These are phyloP conservation scores for Alouatta palliata DNA, from an alignment of 2,113 vertebrate genomes.

Conservation along the genomic window DNA sequence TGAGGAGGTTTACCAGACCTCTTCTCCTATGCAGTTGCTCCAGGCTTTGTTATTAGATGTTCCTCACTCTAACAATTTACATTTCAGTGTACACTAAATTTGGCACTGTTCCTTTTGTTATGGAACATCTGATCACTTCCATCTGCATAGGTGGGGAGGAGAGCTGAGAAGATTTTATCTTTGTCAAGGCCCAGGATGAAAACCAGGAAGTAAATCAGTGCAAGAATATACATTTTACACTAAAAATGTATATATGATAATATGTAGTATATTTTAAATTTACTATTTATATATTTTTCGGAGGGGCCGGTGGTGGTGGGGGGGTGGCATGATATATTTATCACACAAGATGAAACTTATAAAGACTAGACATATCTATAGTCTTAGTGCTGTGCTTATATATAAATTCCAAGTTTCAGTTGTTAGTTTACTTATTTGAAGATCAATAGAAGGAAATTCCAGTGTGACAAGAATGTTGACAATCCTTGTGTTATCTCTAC, in stretches of 20 bases:
- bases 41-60: not conserved
- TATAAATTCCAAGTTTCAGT: not conserved
- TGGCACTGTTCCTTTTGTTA: not conserved
- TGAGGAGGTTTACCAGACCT: not conserved
- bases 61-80: not conserved
- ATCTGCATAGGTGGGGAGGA: not conserved
- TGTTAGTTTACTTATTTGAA: constrained; percentile 17
- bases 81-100: not conserved
- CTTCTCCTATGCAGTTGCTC: not conserved
- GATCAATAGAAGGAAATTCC: constrained; percentile 57
- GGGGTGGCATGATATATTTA: not conserved
- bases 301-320: no score
- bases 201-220: not conserved
- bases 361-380: not conserved
- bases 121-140: not conserved
- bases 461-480: constrained; percentile 28
- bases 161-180: not conserved
- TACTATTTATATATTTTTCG: no score
- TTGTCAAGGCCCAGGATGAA: constrained; percentile 12
- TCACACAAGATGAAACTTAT: constrained; percentile 2
- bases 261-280: no score
- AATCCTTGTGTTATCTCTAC: not conserved
- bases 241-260: not conserved
- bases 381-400: not conserved
- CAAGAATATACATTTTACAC: not conserved